Base-by-base conservation (phyloP, 2,888 invertebrate genomes). In the Venusia cambrica region DNA sequence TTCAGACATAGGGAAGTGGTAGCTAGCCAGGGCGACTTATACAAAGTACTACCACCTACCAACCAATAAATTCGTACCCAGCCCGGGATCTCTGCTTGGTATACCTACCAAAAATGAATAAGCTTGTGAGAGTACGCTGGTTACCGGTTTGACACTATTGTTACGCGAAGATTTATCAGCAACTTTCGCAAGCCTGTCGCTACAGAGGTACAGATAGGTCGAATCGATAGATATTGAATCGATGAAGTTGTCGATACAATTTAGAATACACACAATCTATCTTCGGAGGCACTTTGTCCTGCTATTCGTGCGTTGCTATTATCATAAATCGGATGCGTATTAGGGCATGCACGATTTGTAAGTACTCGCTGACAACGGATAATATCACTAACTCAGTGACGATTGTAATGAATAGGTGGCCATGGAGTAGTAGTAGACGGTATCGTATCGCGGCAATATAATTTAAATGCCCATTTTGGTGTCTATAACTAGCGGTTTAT, bases 351-450 rank as follows among this genome's bases (percentile, higher is more conserved):
- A 40, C 45, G 48, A 43, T 46, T 49, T 49, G 65, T 65, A 64
- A 67, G 62, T 62, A 62, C 59, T 56, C 50, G 56, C 48, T 51
- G 40, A 54, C 52, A 47, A 45, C 45, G 45, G 54, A 56, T 54
- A 59, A 44, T 46, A 62, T 56, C 58, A 48, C 62, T 68, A 62
- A 60, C 57, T 65, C 61, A 57, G 45, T 51, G 41, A 46, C 54
- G 57, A 73, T 68, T 66, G 31, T 19, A 68, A 73, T 64, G 61
- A 68, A 72, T 62, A 54, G 60, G 51, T 36, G 45, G 47, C 57
- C 60, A 57, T 61, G 57, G 59, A 66, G 48, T 55, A 46, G 57
- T 59, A 66, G 48, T 55, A 46, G 54, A 54, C 36, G 47, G 56
- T 27, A 58, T 57, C 45, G 58, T 61, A 62, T 57, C 56, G 43